Conservation (phyloP, 2,888 invertebrate species). For the Nymphalis c-album region DNA sequence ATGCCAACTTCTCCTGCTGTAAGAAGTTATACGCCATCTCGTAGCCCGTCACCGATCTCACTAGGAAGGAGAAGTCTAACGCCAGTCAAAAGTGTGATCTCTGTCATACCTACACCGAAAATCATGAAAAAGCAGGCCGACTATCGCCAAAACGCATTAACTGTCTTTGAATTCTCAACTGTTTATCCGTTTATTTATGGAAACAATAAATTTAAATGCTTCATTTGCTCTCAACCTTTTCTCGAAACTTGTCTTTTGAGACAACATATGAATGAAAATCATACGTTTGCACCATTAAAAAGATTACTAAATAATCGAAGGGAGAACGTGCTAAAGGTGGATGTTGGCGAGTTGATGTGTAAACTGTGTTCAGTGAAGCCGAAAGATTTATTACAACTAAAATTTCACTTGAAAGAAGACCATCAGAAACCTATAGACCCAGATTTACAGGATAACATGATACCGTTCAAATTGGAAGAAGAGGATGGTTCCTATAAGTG, state of each 20-base stretch:
- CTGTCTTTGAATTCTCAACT: conserved; percentile 69
- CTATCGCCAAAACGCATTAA: conserved; percentile 64
- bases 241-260: conserved; percentile 61
- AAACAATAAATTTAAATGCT: conserved; percentile 74
- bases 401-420: conserved; percentile 61
- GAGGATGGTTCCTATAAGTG: conserved; percentile 61
- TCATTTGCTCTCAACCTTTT: conserved; percentile 69
- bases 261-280: conserved; percentile 62
- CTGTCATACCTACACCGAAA: conserved; percentile 21
- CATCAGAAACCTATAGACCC: conserved; percentile 66
- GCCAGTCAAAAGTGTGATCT: conserved; percentile 28
- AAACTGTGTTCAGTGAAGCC: conserved; percentile 59
- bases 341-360: conserved; percentile 64
- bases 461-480: conserved; percentile 66
- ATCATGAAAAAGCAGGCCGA: conserved; percentile 51
- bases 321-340: conserved; percentile 71
- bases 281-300: conserved; percentile 63
- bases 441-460: conserved; percentile 69
- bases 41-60: conserved; percentile 61
- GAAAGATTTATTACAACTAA: conserved; percentile 55
- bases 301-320: conserved; percentile 67
- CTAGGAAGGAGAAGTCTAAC: conserved; percentile 38
- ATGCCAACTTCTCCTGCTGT: conserved; percentile 33
- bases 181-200: conserved; percentile 74
- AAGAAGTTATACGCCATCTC: conserved; percentile 48